Percentiles rank a stretch among this genome's conserved stretches.
Conservation (phyloP, 2,888 invertebrate species). For the Luperina testacea region DNA sequence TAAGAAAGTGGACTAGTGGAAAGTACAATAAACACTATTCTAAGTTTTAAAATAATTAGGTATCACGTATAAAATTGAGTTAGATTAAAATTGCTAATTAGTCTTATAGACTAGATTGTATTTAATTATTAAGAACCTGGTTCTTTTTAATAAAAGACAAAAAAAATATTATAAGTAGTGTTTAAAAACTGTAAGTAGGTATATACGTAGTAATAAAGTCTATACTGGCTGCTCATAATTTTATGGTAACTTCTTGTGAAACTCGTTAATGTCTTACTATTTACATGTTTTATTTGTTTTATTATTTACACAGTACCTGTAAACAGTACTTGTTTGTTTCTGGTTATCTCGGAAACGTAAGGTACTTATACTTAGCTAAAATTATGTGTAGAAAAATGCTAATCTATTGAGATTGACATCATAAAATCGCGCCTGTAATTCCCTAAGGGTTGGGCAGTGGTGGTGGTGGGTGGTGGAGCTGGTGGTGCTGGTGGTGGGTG, state of each 20-base stretch:
- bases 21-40: too few relatives aligned
- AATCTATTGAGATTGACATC: neutral
- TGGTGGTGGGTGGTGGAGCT: too few relatives aligned
- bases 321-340: constrained; percentile 10
- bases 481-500: too few relatives aligned
- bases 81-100: too few relatives aligned
- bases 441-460: too few relatives aligned
- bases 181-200: neutral
- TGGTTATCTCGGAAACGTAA: constrained; percentile 10
- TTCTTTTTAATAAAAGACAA: too few relatives aligned
- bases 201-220: constrained; percentile 21
- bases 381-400: neutral
- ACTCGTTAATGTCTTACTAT: neutral
- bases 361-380: neutral
- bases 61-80: too few relatives aligned
- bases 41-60: too few relatives aligned
- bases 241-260: constrained; percentile 11
- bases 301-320: neutral
- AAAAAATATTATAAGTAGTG: neutral
- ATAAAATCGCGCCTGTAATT: too few relatives aligned
- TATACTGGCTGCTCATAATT: constrained; percentile 17
- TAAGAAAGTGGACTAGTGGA: too few relatives aligned
- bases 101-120: too few relatives aligned
- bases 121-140: too few relatives aligned
- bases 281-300: constrained; percentile 17